phyloP scores from a whole-genome alignment of 1,140 invertebrate genomes.

The Vanessa tameamea region DNA sequence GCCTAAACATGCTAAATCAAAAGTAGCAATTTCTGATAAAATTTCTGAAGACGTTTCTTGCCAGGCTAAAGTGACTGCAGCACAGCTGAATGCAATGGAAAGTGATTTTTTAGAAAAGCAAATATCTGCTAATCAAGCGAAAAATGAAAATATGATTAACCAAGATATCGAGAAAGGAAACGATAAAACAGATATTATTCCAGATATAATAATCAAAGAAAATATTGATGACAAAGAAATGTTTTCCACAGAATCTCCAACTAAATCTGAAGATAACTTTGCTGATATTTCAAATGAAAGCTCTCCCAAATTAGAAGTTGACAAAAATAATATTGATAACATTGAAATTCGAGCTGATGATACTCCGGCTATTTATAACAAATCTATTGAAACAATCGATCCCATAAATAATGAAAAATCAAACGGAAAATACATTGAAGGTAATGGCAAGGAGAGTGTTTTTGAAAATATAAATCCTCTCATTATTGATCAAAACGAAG shows the following conservation, averaged over 20 bases:
- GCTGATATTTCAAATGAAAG: slow-evolving; percentile 69
- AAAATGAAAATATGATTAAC: slow-evolving; percentile 70
- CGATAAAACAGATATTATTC: slow-evolving; percentile 43
- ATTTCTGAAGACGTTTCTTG: slow-evolving; percentile 44
- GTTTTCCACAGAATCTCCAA: slow-evolving; percentile 53
- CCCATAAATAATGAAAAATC: not conserved
- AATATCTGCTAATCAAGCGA: slow-evolving; percentile 51
- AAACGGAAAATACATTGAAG: not conserved
- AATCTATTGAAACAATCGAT: not conserved
- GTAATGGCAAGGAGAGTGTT: not conserved
- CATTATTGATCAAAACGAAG: not conserved
- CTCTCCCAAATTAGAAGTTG: slow-evolving; percentile 49
- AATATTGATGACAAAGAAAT: slow-evolving; percentile 44
- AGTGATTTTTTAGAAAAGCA: slow-evolving; percentile 69
- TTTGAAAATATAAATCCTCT: not conserved
- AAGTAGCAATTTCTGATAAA: slow-evolving; percentile 37
- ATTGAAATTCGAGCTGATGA: not conserved
- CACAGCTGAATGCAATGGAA: slow-evolving; percentile 72
- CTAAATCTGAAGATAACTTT: slow-evolving; percentile 72
- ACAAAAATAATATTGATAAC: slow-evolving; percentile 32
- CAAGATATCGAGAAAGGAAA: slow-evolving; percentile 51
- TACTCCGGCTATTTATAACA: not conserved
- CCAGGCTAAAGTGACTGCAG: slow-evolving; percentile 62
- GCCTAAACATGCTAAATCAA: slow-evolving; percentile 48
- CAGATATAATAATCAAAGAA: slow-evolving; percentile 14